These are phyloP conservation scores for Alsophila aescularia DNA, from an alignment of 2,888 invertebrate species.

Conservation along the genomic window DNA sequence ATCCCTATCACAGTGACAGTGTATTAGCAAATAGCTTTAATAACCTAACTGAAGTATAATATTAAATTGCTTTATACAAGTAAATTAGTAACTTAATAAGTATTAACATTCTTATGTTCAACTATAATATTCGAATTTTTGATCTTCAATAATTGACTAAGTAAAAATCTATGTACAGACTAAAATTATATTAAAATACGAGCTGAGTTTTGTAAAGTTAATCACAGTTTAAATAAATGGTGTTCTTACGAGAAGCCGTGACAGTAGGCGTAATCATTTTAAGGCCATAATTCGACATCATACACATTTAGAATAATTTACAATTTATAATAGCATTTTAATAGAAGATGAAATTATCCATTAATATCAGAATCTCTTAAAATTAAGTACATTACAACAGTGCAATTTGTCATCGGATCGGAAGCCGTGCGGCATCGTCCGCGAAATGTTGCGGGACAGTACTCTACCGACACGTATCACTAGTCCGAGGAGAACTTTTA, in stretches of 20 bases:
- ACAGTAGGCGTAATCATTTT: constrained; percentile 58
- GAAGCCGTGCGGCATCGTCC: constrained; percentile 26
- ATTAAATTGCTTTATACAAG: constrained; percentile 41
- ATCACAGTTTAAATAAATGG: constrained; percentile 78
- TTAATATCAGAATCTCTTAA: constrained; percentile 61
- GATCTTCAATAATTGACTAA: constrained; percentile 63
- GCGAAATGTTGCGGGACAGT: constrained; percentile 14
- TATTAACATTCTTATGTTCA: constrained; percentile 34
- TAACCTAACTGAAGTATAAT: constrained; percentile 33
- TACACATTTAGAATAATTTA: constrained; percentile 56
- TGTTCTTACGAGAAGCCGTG: constrained; percentile 68
- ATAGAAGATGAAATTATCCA: constrained; percentile 49
- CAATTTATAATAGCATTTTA: constrained; percentile 43
- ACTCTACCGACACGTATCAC: constrained; percentile 1
- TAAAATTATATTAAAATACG: constrained; percentile 55
- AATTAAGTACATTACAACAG: constrained; percentile 68
- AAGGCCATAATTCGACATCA: constrained; percentile 61
- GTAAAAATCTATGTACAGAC: constrained; percentile 51
- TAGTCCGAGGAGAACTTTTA: constrained; percentile 14
- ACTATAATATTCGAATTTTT: constrained; percentile 55
- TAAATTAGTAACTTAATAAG: constrained; percentile 40
- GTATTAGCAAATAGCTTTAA: constrained; percentile 28
- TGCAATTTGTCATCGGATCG: constrained; percentile 41
- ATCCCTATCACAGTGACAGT: constrained; percentile 7
- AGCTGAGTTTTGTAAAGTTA: constrained; percentile 75